Conservation (phyloP, 2,888 invertebrate genomes). For the Mythimna ferrago region DNA sequence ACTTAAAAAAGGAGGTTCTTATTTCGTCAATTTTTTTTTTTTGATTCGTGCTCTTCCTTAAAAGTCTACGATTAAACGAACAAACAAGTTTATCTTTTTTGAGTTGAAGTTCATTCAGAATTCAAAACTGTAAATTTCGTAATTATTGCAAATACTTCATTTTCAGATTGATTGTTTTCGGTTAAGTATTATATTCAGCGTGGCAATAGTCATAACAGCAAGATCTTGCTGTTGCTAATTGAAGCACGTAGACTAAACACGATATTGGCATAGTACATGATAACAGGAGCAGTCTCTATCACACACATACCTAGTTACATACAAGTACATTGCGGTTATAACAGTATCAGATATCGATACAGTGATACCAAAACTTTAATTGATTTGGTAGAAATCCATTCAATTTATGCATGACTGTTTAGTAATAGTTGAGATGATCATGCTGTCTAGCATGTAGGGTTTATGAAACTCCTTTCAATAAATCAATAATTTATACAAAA, state of each 20-base stretch:
- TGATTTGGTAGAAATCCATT: not conserved
- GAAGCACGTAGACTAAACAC: conserved; percentile 7
- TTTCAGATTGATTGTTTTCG: no score
- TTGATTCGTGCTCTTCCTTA: no score
- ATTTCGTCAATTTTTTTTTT: no score
- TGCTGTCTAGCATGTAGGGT: not conserved
- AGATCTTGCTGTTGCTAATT: conserved; percentile 18
- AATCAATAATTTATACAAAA: not conserved
- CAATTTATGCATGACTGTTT: not conserved
- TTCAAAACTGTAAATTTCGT: no score
- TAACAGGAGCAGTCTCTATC: not conserved
- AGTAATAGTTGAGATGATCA: not conserved
- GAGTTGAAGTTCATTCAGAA: no score
- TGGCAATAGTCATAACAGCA: not conserved
- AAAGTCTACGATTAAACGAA: no score
- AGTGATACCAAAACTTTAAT: not conserved
- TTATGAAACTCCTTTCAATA: not conserved
- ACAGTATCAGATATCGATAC: not conserved
- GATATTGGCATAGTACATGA: conserved; percentile 9
- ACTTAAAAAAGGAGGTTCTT: no score
- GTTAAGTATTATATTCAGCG: not conserved
- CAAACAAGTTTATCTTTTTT: no score
- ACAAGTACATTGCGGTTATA: not conserved
- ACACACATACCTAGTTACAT: not conserved
- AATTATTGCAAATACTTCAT: no score